phyloP scores from a whole-genome alignment of 2,888 invertebrate genomes.

The Lithophane socia region DNA sequence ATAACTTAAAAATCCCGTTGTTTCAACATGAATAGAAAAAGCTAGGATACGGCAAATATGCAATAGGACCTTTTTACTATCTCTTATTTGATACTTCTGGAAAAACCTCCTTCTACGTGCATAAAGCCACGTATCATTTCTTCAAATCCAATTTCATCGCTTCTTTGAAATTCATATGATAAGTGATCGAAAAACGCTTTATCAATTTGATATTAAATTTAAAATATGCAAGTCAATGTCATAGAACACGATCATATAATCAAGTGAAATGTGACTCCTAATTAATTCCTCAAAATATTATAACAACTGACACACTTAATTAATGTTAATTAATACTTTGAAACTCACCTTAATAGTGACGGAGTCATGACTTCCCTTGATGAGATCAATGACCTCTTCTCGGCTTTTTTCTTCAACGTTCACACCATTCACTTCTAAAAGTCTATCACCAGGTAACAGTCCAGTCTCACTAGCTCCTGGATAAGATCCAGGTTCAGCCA shows the following conservation, averaged over 20 bases:
- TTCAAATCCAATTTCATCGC: background rate
- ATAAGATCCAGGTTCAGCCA: slow-evolving; percentile 97
- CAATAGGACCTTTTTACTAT: too few relatives aligned
- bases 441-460: slow-evolving; percentile 97
- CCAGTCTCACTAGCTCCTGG: slow-evolving; percentile 95
- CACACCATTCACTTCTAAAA: slow-evolving; percentile 97
- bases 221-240: slow-evolving; percentile 1
- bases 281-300: slow-evolving; percentile 12
- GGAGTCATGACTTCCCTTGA: slow-evolving; percentile 95
- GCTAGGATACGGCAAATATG: background rate
- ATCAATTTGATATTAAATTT: slow-evolving; percentile 9
- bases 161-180: slow-evolving; percentile 1
- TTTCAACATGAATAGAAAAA: background rate
- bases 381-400: slow-evolving; percentile 98
- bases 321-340: slow-evolving; percentile 16
- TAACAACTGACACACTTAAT: slow-evolving; percentile 8
- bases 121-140: background rate
- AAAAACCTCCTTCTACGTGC: background rate
- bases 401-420: slow-evolving; percentile 96
- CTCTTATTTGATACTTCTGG: too few relatives aligned
- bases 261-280: slow-evolving; percentile 16
- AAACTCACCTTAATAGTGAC: slow-evolving; percentile 95
- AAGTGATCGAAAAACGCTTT: slow-evolving; percentile 3
- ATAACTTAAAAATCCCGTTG: slow-evolving; percentile 28
- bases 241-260: slow-evolving; percentile 16